Evolutionary conservation across 2,797 vertebrate species (phyloP).

Genomic region (Malacoraja senta): DNA sequence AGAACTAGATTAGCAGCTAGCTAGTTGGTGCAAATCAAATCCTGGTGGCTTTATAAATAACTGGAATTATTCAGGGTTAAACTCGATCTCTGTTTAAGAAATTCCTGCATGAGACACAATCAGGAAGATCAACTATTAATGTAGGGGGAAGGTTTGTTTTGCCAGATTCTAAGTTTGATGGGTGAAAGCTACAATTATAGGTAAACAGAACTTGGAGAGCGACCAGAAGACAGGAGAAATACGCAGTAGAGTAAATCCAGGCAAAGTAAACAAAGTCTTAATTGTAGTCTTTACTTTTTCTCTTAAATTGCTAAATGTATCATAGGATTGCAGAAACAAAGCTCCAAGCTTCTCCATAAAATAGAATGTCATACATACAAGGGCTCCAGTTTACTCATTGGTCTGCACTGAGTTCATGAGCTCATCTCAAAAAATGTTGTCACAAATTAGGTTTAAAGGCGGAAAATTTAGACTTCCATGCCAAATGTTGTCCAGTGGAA

Average conservation of each 20-base stretch:
- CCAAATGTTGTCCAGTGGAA: background rate
- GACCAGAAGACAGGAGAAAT: background rate
- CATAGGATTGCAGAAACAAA: background rate
- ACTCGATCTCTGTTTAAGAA: background rate
- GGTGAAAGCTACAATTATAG: background rate
- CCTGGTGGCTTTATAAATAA: background rate
- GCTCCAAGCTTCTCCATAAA: no score
- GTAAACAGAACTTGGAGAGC: background rate
- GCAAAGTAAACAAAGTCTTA: background rate
- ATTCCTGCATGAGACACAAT: background rate
- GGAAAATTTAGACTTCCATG: background rate
- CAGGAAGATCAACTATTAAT: background rate
- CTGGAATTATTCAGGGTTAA: background rate
- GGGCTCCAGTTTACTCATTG: background rate
- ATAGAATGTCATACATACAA: background rate
- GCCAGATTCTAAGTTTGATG: background rate
- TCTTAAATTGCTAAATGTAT: background rate
- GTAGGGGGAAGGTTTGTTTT: background rate
- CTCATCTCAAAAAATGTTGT: background rate
- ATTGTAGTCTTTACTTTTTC: slow-evolving; percentile 1
- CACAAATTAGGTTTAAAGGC: background rate
- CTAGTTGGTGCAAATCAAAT: background rate
- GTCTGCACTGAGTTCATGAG: background rate
- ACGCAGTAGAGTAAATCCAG: background rate
- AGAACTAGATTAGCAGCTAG: background rate